phyloP scores from a whole-genome alignment of 2,113 vertebrate genomes.

The Pachypanchax playfairii region DNA sequence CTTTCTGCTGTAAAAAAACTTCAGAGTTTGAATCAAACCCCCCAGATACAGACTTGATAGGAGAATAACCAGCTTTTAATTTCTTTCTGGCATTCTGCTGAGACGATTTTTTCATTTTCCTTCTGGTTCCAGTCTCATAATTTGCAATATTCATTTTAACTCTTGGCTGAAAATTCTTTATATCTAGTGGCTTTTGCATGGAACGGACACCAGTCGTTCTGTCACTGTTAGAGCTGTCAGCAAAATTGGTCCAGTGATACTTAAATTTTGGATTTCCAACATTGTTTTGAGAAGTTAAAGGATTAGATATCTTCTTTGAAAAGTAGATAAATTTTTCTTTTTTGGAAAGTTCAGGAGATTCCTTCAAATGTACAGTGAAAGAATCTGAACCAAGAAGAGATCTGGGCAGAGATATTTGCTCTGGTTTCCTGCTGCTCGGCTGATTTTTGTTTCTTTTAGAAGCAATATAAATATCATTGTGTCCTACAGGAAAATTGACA shows the following conservation, averaged over 20 bases:
- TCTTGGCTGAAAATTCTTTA: slow-evolving; percentile 18
- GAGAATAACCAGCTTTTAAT: background rate
- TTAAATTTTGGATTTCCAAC: background rate
- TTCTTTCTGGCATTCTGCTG: slow-evolving; percentile 2
- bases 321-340: slow-evolving; percentile 3
- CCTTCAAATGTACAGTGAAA: background rate
- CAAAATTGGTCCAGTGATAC: background rate
- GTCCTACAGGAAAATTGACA: background rate
- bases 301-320: slow-evolving; percentile 1
- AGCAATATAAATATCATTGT: background rate
- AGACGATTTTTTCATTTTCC: background rate
- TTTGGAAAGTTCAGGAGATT: background rate
- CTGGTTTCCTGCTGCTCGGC: background rate
- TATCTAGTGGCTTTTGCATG: slow-evolving; percentile 9
- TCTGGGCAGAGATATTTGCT: background rate
- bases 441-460: slow-evolving; percentile 4
- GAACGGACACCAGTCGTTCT: background rate
- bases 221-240: slow-evolving; percentile 6
- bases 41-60: background rate
- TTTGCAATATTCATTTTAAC: background rate
- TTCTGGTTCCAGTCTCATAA: background rate
- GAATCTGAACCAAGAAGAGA: background rate
- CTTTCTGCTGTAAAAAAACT: background rate
- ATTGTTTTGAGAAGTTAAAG: background rate
- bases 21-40: slow-evolving; percentile 7